Conservation (phyloP, 2,797 vertebrate species). For the Periparus ater region DNA sequence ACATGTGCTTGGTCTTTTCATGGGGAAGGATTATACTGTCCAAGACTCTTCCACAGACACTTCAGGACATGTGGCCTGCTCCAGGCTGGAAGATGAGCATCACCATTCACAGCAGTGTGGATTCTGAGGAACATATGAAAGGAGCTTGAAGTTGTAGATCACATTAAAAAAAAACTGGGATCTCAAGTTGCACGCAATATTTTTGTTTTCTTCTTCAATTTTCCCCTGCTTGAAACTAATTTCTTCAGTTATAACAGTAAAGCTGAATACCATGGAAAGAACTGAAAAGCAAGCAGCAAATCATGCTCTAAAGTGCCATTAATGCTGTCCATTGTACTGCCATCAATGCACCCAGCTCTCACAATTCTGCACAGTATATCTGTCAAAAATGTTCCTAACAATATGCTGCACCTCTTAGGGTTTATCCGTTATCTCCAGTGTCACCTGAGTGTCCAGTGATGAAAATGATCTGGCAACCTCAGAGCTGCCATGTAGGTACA, state of each 20-base stretch:
- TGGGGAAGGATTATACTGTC: neutral
- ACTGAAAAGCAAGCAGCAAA: neutral
- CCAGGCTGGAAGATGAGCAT: neutral
- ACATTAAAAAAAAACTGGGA: fast-evolving
- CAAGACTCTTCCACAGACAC: neutral
- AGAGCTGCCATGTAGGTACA: neutral
- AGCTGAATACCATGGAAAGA: neutral
- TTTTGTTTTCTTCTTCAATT: neutral
- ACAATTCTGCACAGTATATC: neutral
- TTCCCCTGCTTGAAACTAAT: neutral
- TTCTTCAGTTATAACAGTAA: neutral
- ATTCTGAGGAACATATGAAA: neutral
- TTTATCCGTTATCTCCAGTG: neutral
- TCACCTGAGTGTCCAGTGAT: neutral
- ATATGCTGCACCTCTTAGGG: neutral
- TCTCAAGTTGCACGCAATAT: neutral
- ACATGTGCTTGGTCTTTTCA: fast-evolving
- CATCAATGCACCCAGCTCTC: neutral
- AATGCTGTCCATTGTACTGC: neutral
- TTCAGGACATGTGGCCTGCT: neutral
- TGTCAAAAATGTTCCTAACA: neutral
- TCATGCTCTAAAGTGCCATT: neutral
- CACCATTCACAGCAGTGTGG: neutral
- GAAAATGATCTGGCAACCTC: neutral
- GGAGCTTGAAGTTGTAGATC: neutral